Base-by-base conservation (phyloP, 2,113 vertebrate species). In the Penelope pileata region DNA sequence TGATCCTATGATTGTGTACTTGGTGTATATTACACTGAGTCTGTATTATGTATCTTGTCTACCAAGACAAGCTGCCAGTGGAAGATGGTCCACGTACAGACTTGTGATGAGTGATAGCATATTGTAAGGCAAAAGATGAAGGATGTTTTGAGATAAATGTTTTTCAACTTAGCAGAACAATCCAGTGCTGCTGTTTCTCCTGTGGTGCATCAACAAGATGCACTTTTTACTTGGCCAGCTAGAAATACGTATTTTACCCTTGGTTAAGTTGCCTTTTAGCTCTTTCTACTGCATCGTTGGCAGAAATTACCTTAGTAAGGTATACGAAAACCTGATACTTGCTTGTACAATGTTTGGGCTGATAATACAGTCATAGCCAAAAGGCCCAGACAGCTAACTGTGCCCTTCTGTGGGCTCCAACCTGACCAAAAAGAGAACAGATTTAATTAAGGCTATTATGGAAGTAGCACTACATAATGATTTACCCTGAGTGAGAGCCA, bases 41-140 rank as follows among this genome's bases (percentile, higher is more conserved):
- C 6, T n/a, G 22, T 22, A 24, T 22, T 24, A 19, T 34, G n/a
- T n/a, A 63, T 63, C 36, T 58, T 3, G 1, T 50, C 47, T 84
- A 12, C 38, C 51, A 42, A 56, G n/a, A 16, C 16, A 34, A 66
- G 15, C 7, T 22, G 8, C 5, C 8, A 7, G 19, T 47, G 58
- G 67, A 69, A 58, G 13, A 12, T 7, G 13, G 22, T 2, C 63
- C 27, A 1, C 16, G 21, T 6, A 38, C 7, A 26, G 82, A n/a
- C 34, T 42, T 1, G 1, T 7, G 23, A 11, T 23, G 1, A 0
- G 21, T 3, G 66, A n/a, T 10, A 26, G 21, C 18, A 7, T 18
- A 22, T 7, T 58, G 54, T 58, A n/a, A 58, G 32, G 11, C 54
- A 58, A 58, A n/a, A 58, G 54, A n/a, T 58, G 70, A 87, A 50